Evolutionary conservation across 2,888 invertebrate species (phyloP).

Genomic region (Ichneumon xanthorius): DNA sequence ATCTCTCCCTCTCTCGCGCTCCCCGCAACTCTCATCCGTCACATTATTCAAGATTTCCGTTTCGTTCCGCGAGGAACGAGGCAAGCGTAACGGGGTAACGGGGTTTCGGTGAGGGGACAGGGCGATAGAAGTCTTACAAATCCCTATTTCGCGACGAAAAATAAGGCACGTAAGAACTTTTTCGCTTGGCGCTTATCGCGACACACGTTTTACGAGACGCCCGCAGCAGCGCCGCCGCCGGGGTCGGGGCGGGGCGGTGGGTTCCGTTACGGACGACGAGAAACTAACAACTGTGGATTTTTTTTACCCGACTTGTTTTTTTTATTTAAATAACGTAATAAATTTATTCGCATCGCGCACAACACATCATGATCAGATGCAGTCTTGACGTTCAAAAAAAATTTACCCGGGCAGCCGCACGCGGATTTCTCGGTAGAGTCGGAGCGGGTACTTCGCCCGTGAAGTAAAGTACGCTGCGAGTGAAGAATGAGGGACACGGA

Average conservation of each 20-base stretch:
- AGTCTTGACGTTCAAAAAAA: background rate
- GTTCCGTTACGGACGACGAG: background rate
- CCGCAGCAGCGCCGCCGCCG: background rate
- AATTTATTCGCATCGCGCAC: constrained; percentile 22
- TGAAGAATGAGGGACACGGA: constrained; percentile 32
- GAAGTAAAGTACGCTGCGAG: constrained; percentile 5
- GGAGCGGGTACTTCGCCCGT: background rate
- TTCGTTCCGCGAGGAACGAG: background rate
- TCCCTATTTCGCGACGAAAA: constrained; percentile 19
- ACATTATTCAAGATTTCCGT: constrained; percentile 56
- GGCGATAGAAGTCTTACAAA: constrained; percentile 4
- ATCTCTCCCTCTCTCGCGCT: background rate
- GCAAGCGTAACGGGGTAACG: background rate
- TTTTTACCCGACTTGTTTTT: constrained; percentile 5
- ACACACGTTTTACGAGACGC: constrained; percentile 23
- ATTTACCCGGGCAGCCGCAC: background rate
- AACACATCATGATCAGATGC: background rate
- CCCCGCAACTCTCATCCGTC: constrained; percentile 52
- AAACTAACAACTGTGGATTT: constrained; percentile 33
- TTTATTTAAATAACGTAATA: constrained; percentile 11
- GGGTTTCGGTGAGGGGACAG: background rate
- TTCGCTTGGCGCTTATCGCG: constrained; percentile 26
- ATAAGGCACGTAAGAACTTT: background rate
- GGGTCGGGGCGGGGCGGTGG: background rate
- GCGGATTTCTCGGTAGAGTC: constrained; percentile 8